These are phyloP conservation scores for Ascidia mentula DNA, from an alignment of 23 tunicate genomes.

Conservation along the genomic window DNA sequence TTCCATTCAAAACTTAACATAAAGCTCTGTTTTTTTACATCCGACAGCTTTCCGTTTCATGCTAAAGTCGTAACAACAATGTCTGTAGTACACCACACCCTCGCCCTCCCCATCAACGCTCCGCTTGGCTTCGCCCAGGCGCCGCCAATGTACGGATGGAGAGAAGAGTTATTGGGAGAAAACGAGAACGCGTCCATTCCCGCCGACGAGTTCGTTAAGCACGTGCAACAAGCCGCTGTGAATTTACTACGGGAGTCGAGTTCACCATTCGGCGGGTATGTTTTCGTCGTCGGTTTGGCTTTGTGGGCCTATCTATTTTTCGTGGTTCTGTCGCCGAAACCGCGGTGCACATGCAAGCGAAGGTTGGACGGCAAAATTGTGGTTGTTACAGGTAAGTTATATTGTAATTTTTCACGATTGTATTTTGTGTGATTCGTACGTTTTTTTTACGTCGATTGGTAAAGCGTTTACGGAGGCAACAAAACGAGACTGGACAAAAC, in stretches of 20 bases:
- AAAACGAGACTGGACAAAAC: too few species aligned
- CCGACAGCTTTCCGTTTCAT: too few species aligned
- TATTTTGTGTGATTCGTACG: too few species aligned
- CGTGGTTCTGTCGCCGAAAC: conserved; percentile 27
- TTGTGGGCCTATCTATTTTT: conserved; percentile 34
- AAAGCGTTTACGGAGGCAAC: too few species aligned
- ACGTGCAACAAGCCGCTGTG: neutral
- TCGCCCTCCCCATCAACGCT: too few species aligned
- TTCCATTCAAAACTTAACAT: too few species aligned
- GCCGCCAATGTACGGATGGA: neutral
- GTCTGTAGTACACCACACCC: too few species aligned
- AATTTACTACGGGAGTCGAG: neutral
- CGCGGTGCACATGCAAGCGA: conserved; percentile 23
- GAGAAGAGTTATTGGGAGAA: neutral
- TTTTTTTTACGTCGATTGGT: too few species aligned
- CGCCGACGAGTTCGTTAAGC: neutral
- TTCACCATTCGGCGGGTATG: conserved; percentile 1
- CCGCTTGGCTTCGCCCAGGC: too few species aligned
- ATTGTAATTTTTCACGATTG: too few species aligned
- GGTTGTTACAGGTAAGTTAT: conserved; percentile 41
- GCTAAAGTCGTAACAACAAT: too few species aligned
- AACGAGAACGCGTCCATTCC: neutral
- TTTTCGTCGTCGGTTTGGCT: conserved; percentile 5
- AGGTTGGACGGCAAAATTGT: conserved; percentile 34
- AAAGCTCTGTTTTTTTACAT: too few species aligned